Conservation (phyloP, 2,797 vertebrate species). For the Steatocranus sp. region DNA sequence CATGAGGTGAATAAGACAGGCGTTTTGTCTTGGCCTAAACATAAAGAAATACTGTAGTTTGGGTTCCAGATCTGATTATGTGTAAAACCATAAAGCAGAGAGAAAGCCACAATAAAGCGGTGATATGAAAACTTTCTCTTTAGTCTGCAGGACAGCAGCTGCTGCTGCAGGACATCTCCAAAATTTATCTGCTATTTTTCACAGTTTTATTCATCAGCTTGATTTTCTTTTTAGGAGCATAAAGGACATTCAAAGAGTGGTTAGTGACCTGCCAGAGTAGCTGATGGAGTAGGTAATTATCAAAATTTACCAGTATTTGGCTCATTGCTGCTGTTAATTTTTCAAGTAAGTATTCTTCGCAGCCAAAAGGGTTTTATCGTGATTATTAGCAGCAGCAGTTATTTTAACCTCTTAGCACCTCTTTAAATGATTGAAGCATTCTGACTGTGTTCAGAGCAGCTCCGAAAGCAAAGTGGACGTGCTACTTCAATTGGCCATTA, state of each 20-base stretch:
- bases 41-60: background rate
- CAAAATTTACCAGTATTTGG: slow-evolving; percentile 23
- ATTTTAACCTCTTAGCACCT: slow-evolving; percentile 24
- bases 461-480: background rate
- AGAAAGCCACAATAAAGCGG: background rate
- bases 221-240: background rate
- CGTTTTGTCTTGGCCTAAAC: background rate
- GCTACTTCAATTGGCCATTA: background rate
- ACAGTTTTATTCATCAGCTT: background rate
- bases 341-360: slow-evolving; percentile 4
- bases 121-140: background rate
- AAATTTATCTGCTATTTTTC: background rate
- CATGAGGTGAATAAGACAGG: background rate
- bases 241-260: background rate
- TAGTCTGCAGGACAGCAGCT: background rate
- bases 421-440: slow-evolving; percentile 8
- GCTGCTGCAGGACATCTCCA: background rate
- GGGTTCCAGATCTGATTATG: background rate
- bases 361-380: slow-evolving; percentile 28
- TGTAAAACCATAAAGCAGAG: background rate
- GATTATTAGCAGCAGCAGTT: slow-evolving; percentile 23
- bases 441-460: background rate
- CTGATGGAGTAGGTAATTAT: slow-evolving; percentile 21
- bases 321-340: slow-evolving; percentile 28
- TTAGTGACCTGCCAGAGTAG: slow-evolving; percentile 20